These are phyloP conservation scores for Parthenolecanium corni DNA, from an alignment of 2,888 invertebrate genomes.

Conservation along the genomic window DNA sequence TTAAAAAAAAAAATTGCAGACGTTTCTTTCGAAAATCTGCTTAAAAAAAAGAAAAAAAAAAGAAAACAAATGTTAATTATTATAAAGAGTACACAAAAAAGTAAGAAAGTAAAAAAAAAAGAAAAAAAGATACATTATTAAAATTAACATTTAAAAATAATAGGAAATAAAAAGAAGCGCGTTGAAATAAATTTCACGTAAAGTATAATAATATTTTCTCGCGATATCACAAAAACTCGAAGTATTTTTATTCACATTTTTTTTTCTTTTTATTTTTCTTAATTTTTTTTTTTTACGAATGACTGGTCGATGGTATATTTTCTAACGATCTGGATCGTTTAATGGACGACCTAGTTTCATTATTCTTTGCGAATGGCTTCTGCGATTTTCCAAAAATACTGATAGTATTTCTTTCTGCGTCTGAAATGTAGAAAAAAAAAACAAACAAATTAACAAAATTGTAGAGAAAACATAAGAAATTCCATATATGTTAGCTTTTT, in stretches of 20 bases:
- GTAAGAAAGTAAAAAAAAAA: neutral
- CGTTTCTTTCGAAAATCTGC: neutral
- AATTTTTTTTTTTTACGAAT: constrained; percentile 9
- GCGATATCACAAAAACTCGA: constrained; percentile 9
- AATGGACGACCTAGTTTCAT: constrained; percentile 13
- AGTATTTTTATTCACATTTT: no score
- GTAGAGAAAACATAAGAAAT: neutral
- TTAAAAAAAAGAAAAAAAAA: constrained; percentile 6
- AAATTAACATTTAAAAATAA: constrained; percentile 18
- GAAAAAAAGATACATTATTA: neutral
- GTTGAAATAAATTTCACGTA: constrained; percentile 3
- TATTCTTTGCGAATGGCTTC: constrained; percentile 11
- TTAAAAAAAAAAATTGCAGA: neutral
- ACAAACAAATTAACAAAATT: neutral
- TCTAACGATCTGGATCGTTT: constrained; percentile 19
- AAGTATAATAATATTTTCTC: constrained; percentile 9
- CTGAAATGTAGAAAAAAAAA: constrained; percentile 6
- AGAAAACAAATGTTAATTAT: constrained; percentile 4
- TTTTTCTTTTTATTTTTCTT: no score
- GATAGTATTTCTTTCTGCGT: constrained; percentile 18
- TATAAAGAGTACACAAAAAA: neutral
- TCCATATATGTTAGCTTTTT: no score
- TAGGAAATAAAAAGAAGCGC: constrained; percentile 18
- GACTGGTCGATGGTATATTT: constrained; percentile 18
- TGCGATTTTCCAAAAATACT: constrained; percentile 24